Conservation (phyloP, 2,888 invertebrate species). For the Caenorhabditis wallacei region DNA sequence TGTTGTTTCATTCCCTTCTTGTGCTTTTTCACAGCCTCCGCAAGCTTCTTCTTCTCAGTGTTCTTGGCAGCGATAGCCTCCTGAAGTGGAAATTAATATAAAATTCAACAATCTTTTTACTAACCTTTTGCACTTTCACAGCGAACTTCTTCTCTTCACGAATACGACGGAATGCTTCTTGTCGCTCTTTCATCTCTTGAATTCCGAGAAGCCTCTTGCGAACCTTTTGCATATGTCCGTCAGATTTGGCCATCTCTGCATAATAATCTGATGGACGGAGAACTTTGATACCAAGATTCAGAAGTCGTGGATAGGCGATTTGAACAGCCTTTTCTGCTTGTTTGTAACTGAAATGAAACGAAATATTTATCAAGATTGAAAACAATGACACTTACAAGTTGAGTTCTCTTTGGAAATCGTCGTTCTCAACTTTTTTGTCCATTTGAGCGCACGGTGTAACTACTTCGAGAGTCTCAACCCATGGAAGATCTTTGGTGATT, state of each 20-base stretch:
- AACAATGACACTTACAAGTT: conserved; percentile 75
- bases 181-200: conserved; percentile 91
- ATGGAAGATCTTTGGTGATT: conserved; percentile 75
- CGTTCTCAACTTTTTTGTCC: conserved; percentile 73
- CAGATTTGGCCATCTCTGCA: conserved; percentile 98
- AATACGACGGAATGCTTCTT: conserved; percentile 93
- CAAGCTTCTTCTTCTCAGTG: conserved; percentile 93
- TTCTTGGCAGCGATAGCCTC: conserved; percentile 88
- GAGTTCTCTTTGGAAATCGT: conserved; percentile 81
- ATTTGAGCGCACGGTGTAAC: conserved; percentile 70
- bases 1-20: conserved; percentile 84
- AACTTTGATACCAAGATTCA: conserved; percentile 84
- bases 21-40: conserved; percentile 94
- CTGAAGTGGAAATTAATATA: conserved; percentile 35
- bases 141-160: conserved; percentile 94
- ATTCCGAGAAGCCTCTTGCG: conserved; percentile 76
- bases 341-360: conserved; percentile 76
- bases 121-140: conserved; percentile 87
- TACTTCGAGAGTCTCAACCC: conserved; percentile 80
- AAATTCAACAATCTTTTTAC: neutral
- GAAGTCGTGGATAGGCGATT: conserved; percentile 89
- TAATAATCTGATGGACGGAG: conserved; percentile 96
- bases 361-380: conserved; percentile 2
- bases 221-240: conserved; percentile 95
- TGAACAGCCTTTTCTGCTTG: conserved; percentile 89